Conservation (phyloP, 2,888 invertebrate species). For the Rhodophaea formosa region DNA sequence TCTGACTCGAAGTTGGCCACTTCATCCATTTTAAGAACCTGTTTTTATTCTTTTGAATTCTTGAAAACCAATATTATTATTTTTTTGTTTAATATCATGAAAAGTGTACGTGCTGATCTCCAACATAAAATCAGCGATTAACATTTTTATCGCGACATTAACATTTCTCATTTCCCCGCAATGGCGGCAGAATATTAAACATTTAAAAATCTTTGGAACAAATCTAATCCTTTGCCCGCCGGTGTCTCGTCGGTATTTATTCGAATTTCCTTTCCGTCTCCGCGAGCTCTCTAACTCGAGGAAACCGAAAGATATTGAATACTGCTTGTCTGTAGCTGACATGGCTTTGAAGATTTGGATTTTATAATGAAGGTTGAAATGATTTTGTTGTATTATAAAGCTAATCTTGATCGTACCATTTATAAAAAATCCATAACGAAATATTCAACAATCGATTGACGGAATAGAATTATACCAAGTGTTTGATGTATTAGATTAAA, state of each 20-base stretch:
- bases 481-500: no score
- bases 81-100: background rate
- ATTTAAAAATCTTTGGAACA: constrained; percentile 47
- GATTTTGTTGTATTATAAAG: no score
- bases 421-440: no score
- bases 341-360: background rate
- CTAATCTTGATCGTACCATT: no score
- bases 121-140: constrained; percentile 21
- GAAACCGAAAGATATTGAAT: background rate
- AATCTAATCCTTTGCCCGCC: constrained; percentile 48
- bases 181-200: constrained; percentile 41
- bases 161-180: constrained; percentile 38
- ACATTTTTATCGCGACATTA: constrained; percentile 32
- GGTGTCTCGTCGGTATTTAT: constrained; percentile 50
- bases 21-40: no score
- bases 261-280: constrained; percentile 47
- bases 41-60: no score
- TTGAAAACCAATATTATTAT: no score
- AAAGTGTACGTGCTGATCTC: constrained; percentile 2
- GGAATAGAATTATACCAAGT: no score
- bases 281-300: constrained; percentile 7
- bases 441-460: no score
- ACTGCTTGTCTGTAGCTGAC: background rate
- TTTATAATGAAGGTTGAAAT: background rate
- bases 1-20: no score